Percentiles rank a stretch among this genome's conserved stretches.
Evolutionary conservation across 2,888 invertebrate species (phyloP).

Genomic region (Athetis lepigone): DNA sequence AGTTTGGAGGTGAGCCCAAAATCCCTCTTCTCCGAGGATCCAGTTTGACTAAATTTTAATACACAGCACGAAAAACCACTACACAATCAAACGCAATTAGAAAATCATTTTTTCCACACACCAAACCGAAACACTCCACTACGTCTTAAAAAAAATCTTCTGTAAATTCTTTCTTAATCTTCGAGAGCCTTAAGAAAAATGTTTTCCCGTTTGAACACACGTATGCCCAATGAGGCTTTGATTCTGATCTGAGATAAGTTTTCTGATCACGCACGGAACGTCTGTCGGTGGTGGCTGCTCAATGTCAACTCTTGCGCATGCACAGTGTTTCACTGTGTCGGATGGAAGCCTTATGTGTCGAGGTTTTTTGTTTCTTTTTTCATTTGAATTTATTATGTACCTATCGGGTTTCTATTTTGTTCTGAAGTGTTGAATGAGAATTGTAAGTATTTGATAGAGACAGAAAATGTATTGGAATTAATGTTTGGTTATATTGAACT

Average conservation of each 20-base stretch:
- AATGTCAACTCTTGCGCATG: slow-evolving; percentile 55
- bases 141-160: neutral
- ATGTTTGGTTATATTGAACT: neutral
- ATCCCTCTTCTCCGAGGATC: slow-evolving; percentile 79
- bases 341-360: slow-evolving; percentile 39
- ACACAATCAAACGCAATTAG: slow-evolving; percentile 46
- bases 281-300: slow-evolving; percentile 62
- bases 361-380: neutral
- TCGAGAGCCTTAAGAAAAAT: slow-evolving; percentile 8
- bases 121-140: neutral
- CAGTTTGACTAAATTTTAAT: slow-evolving; percentile 69
- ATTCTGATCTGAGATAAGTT: slow-evolving; percentile 78
- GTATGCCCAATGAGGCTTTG: slow-evolving; percentile 70
- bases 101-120: slow-evolving; percentile 29
- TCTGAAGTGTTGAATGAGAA: neutral
- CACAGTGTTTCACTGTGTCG: slow-evolving; percentile 60
- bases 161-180: neutral
- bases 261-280: slow-evolving; percentile 83
- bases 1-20: slow-evolving; percentile 71
- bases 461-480: neutral
- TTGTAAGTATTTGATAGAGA: neutral
- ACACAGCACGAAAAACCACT: slow-evolving; percentile 54
- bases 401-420: neutral
- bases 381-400: neutral
- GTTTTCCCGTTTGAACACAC: slow-evolving; percentile 49